phyloP scores from a whole-genome alignment of 2,888 invertebrate genomes.

The Xylocampa areola region DNA sequence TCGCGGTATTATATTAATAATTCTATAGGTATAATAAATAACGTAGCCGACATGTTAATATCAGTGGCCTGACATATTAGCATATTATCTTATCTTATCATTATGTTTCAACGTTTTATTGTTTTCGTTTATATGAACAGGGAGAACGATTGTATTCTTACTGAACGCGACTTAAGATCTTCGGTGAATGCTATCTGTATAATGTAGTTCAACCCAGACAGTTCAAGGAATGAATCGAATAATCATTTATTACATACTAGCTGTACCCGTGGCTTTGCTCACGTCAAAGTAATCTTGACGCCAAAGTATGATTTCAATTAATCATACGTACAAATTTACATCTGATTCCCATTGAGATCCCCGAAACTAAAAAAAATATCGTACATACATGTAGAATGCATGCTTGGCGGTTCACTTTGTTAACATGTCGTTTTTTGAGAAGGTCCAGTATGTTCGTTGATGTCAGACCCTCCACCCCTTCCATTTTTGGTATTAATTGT shows the following conservation, averaged over 20 bases:
- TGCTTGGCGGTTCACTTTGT: no score
- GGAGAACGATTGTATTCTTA: constrained; percentile 29
- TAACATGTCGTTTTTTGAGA: no score
- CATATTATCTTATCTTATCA: constrained; percentile 54
- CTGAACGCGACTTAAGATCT: constrained; percentile 24
- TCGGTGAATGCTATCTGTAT: constrained; percentile 14
- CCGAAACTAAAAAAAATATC: no score
- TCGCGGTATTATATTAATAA: constrained; percentile 14
- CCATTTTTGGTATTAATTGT: no score
- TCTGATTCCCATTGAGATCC: no score
- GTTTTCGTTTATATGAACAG: constrained; percentile 39
- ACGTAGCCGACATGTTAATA: constrained; percentile 10
- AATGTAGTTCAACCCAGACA: background rate
- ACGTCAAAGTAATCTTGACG: no score
- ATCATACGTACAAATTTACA: no score
- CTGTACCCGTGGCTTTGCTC: background rate
- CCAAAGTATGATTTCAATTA: no score
- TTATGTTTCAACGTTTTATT: constrained; percentile 47
- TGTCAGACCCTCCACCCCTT: no score
- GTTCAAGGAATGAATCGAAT: background rate
- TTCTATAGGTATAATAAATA: constrained; percentile 9
- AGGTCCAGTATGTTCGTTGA: no score
- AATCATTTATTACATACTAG: background rate
- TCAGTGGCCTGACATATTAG: constrained; percentile 24
- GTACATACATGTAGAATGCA: no score